These are phyloP conservation scores for Phyllotreta cruciferae DNA, from an alignment of 2,888 invertebrate genomes.

Conservation along the genomic window DNA sequence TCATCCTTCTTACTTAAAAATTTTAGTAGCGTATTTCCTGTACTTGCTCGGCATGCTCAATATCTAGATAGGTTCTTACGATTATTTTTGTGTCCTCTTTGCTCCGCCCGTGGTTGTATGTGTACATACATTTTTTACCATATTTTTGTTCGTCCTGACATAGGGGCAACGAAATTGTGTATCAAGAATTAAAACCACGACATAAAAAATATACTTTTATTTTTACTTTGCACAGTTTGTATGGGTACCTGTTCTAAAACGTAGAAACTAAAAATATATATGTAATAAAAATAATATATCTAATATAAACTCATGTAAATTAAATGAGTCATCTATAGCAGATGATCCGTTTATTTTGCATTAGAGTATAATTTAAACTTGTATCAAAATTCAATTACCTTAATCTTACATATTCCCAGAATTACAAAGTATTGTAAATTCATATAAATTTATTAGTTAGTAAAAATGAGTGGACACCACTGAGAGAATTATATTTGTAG, in stretches of 20 bases:
- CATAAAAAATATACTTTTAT: no score
- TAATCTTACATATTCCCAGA: not conserved
- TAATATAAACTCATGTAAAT: no score
- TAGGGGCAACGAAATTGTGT: no score
- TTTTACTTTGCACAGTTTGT: no score
- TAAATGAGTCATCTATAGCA: not conserved
- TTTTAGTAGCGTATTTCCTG: slow-evolving; percentile 44
- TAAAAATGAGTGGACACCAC: slow-evolving; percentile 3
- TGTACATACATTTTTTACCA: slow-evolving; percentile 31
- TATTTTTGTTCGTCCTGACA: slow-evolving; percentile 20
- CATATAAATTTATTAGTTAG: no score
- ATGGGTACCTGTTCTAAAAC: no score
- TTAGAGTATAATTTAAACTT: no score
- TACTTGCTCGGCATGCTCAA: slow-evolving; percentile 43
- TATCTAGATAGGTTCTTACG: slow-evolving; percentile 40
- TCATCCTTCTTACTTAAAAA: slow-evolving; percentile 45
- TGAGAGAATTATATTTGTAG: not conserved
- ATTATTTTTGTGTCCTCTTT: slow-evolving; percentile 30
- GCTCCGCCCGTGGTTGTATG: slow-evolving; percentile 11
- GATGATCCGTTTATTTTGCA: no score
- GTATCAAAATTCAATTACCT: no score
- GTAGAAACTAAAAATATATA: no score
- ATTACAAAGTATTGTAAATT: slow-evolving; percentile 1
- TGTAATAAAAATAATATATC: no score
- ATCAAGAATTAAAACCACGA: no score